Percentiles rank a stretch among this genome's conserved stretches.
Conservation (phyloP, 2,888 invertebrate species). For the Sericinus montela region DNA sequence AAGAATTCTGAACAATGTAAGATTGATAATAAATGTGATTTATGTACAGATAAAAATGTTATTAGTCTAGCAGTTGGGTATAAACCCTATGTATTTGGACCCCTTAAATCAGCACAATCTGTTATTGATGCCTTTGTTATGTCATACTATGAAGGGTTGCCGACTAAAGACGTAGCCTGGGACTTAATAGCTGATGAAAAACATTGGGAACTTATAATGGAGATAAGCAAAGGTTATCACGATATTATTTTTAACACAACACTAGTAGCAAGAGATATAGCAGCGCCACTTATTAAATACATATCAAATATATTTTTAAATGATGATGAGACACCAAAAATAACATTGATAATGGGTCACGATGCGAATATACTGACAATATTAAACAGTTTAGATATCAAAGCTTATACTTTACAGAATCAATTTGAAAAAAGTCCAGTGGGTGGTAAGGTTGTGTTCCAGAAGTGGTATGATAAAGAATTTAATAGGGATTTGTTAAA, state of each 20-base stretch:
- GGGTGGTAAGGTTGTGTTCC: constrained; percentile 63
- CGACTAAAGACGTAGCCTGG: constrained; percentile 54
- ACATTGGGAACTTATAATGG: constrained; percentile 46
- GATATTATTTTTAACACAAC: constrained; percentile 56
- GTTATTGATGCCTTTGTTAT: constrained; percentile 62
- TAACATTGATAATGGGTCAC: constrained; percentile 59
- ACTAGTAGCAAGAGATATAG: constrained; percentile 53
- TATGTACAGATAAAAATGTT: constrained; percentile 42
- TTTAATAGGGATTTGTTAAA: constrained; percentile 39
- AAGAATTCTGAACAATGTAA: constrained; percentile 50
- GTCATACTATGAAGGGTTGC: constrained; percentile 63
- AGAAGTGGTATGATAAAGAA: constrained; percentile 48
- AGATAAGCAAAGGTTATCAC: constrained; percentile 50
- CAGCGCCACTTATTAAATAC: constrained; percentile 46
- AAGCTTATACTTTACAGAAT: constrained; percentile 38
- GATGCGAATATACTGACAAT: constrained; percentile 63
- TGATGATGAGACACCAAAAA: constrained; percentile 32
- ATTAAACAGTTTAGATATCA: constrained; percentile 45
- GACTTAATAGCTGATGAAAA: constrained; percentile 36
- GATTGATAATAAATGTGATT: constrained; percentile 44
- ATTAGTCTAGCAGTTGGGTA: constrained; percentile 36
- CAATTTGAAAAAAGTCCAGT: constrained; percentile 52
- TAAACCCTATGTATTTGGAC: constrained; percentile 54
- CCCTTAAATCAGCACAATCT: constrained; percentile 58
- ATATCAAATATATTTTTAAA: constrained; percentile 43